phyloP scores from a whole-genome alignment of 1,140 invertebrate genomes.

The Zaprionus africanus region DNA sequence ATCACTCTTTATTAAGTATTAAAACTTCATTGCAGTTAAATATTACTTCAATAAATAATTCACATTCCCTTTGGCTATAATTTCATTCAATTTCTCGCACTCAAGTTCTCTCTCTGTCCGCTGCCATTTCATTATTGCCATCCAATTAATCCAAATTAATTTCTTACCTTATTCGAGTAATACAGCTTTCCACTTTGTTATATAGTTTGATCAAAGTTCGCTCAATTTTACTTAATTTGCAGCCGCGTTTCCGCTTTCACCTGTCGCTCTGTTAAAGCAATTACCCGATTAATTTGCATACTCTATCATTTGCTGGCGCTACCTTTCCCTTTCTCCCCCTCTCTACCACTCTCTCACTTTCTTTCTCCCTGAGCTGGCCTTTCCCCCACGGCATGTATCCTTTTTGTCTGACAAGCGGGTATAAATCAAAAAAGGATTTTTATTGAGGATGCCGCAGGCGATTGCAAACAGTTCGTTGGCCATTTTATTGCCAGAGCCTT shows the following conservation, averaged over 20 bases:
- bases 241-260: constrained; percentile 25
- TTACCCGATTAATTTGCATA: constrained; percentile 70
- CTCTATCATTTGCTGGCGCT: constrained; percentile 35
- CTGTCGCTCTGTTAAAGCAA: constrained; percentile 43
- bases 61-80: too few species aligned
- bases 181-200: background rate
- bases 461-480: constrained; percentile 64
- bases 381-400: background rate
- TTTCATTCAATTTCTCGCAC: background rate
- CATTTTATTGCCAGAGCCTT: constrained; percentile 58
- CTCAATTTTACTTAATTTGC: constrained; percentile 44
- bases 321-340: background rate
- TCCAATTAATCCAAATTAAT: constrained; percentile 7
- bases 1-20: too few species aligned
- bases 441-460: constrained; percentile 62
- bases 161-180: background rate
- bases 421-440: constrained; percentile 75
- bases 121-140: background rate
- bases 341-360: background rate
- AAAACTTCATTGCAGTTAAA: too few species aligned
- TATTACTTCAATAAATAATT: too few species aligned
- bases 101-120: background rate
- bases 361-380: background rate
- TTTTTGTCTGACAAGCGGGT: constrained; percentile 32
- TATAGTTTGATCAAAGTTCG: constrained; percentile 7